Evolutionary conservation across 2,888 invertebrate species (phyloP), one percentile per base, ranked within the genome.

Genomic region (Adelognathus sp.): DNA sequence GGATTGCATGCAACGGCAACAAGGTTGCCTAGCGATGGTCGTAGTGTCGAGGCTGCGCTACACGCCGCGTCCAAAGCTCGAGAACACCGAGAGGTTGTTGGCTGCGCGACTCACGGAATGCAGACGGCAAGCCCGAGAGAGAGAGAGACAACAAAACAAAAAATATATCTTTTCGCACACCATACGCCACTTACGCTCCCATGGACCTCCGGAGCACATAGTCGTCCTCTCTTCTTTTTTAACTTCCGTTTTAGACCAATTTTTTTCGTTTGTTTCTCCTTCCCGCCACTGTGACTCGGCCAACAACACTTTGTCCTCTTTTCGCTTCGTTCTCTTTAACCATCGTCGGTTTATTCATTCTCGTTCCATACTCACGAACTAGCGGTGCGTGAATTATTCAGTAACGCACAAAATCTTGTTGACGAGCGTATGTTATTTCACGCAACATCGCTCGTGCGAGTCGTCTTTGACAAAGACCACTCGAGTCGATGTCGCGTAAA

Each of bases 21-120:
- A 64, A 44, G n/a, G 29, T 16, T 39, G 16, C 54, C 64, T 76
- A 72, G 72, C 74, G 64, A 81, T 80, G 75, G 29, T 29, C 54
- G 36, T n/a, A 54, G 39, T 39, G 41, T 18, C 67, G 67, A 67
- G 27, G 29, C 9, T 54, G 52, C 29, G 11, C 39, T 27, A 24
- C 27, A 6, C 3, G 50, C 44, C 27, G 16, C 61, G 61, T 24
- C 24, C 50, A 81, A 50, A 24, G 83, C 82, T n/a, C n/a, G 85
- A 75, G 83, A 50, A 83, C 82, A 80, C 70, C 21, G 46, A 66
- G 83, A 88, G 87, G 88, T 88, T 87, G 83, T 88, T 88, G 87
- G 82, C 87, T 87, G 83, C 83, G 66, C 36, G n/a, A n/a, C 50
- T 76, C 75, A 75, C 82, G 86, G 88, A 88, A 88, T 88, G 88